These are phyloP conservation scores for Paralichthys olivaceus DNA, from an alignment of 2,113 vertebrate genomes.

Conservation along the genomic window DNA sequence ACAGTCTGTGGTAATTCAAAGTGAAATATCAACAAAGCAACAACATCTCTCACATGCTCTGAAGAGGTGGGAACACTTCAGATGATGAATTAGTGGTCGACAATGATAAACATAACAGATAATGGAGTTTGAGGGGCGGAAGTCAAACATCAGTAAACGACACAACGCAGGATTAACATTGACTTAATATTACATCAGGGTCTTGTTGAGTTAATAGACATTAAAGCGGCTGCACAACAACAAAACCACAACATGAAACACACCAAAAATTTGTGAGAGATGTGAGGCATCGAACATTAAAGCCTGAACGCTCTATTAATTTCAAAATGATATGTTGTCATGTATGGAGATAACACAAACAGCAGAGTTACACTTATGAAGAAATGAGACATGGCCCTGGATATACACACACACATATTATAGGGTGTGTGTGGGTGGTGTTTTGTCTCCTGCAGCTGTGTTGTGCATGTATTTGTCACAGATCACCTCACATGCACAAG, in stretches of 20 bases:
- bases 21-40: constrained; percentile 24
- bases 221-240: background rate
- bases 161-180: background rate
- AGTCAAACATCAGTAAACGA: constrained; percentile 17
- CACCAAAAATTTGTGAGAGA: background rate
- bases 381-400: background rate
- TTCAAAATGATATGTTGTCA: background rate
- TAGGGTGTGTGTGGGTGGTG: background rate
- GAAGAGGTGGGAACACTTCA: constrained; percentile 10
- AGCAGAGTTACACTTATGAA: background rate
- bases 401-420: background rate
- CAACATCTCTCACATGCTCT: background rate
- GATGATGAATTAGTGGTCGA: constrained; percentile 12
- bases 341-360: background rate
- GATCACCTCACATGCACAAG: background rate
- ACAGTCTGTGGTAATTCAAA: constrained; percentile 44
- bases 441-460: background rate
- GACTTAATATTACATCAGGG: background rate
- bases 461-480: background rate
- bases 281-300: constrained; percentile 8
- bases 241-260: constrained; percentile 17
- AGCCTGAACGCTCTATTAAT: background rate
- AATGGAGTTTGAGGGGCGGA: constrained; percentile 2
- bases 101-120: constrained; percentile 4
- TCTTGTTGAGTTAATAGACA: background rate